These are phyloP conservation scores for Strigamia crassipes DNA, from an alignment of 2,888 invertebrate species.

Conservation along the genomic window DNA sequence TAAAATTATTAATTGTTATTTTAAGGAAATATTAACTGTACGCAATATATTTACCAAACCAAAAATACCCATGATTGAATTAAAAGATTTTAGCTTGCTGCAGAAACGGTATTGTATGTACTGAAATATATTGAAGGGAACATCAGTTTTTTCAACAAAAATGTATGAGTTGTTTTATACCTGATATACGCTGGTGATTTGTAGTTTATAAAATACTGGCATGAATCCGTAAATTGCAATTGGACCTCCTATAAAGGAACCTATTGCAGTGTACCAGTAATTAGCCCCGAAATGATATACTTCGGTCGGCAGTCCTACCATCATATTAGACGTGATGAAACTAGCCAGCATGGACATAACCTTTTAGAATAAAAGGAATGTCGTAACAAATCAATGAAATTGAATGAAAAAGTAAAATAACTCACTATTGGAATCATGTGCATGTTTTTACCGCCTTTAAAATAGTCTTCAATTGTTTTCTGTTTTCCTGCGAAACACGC, in stretches of 20 bases:
- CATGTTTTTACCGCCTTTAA: slow-evolving; percentile 36
- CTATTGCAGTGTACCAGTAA: not conserved
- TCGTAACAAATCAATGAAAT: not conserved
- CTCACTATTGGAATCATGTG: slow-evolving; percentile 5
- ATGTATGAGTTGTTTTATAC: not conserved
- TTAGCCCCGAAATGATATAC: slow-evolving; percentile 24
- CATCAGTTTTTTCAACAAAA: not conserved
- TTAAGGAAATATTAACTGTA: not conserved
- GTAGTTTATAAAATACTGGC: slow-evolving; percentile 45
- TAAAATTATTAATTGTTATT: not conserved
- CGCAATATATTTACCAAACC: not conserved
- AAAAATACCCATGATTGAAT: not conserved
- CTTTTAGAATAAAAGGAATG: not conserved
- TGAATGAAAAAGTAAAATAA: not conserved
- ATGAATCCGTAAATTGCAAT: slow-evolving; percentile 1
- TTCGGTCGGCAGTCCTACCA: slow-evolving; percentile 44
- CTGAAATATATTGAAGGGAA: not conserved
- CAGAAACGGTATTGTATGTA: not conserved
- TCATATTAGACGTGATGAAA: slow-evolving; percentile 17
- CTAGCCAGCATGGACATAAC: slow-evolving; percentile 37
- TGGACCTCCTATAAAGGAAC: slow-evolving; percentile 5
- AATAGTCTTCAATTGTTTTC: slow-evolving; percentile 43
- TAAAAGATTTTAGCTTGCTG: not conserved
- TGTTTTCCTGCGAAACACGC: slow-evolving; percentile 36
- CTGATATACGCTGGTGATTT: slow-evolving; percentile 24